phyloP scores from a whole-genome alignment of 2,797 vertebrate species.

The Hydrophis major region DNA sequence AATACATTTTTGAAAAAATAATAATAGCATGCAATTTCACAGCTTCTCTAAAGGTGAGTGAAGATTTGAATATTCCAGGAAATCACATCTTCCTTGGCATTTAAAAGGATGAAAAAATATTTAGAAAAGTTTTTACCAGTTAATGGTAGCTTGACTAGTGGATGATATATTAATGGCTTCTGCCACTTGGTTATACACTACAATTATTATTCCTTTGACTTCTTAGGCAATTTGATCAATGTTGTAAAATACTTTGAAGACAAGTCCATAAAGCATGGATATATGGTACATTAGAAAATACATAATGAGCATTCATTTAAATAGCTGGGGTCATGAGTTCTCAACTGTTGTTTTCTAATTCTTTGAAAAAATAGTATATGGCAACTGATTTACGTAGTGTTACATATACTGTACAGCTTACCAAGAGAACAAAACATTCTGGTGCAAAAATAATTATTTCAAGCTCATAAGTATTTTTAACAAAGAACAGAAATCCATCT shows the following conservation, averaged over 20 bases:
- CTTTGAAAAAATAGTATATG: background rate
- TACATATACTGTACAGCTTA: conserved; percentile 10
- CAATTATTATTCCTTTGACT: background rate
- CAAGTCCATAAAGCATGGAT: background rate
- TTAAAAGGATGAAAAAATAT: background rate
- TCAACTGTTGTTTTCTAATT: background rate
- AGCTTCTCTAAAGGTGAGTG: background rate
- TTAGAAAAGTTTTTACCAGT: background rate
- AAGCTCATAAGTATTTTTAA: conserved; percentile 14
- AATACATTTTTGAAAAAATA: background rate
- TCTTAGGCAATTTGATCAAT: background rate
- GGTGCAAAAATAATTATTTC: conserved; percentile 24
- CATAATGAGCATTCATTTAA: background rate
- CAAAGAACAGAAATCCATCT: background rate
- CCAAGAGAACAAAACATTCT: conserved; percentile 33
- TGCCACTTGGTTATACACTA: background rate
- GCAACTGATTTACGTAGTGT: conserved; percentile 6
- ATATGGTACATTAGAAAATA: background rate
- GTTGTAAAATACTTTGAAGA: background rate
- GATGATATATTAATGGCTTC: background rate
- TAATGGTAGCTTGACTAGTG: background rate
- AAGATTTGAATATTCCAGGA: background rate
- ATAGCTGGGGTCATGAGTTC: background rate
- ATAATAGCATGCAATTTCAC: background rate
- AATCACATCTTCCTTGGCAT: background rate